Evolutionary conservation across 2,113 vertebrate species (phyloP), one percentile per base, ranked within the genome.

Genomic region (Myotis lucifugus): DNA sequence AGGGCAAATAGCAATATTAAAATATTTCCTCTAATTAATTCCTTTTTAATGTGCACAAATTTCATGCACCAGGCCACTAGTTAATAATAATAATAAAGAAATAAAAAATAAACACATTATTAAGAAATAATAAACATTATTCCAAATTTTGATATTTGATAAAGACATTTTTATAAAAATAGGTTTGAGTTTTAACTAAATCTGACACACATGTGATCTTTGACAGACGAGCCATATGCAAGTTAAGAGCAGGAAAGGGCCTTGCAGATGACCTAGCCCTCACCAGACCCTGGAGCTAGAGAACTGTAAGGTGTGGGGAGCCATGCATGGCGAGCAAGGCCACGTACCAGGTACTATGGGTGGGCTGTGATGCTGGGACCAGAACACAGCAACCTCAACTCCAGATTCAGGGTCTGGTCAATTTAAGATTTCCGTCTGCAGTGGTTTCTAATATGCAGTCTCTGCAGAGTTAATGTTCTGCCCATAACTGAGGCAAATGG

Each of bases 381-480:
- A 27, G 66, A 59, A 48, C 48, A 19, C 32, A 27, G 21, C 21
- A 42, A 5, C 11, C 27, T 73, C 14, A 3, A 9, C 69, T 64
- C 78, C 77, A 95, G 37, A 90, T 37, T 29, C 23, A 50, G 88
- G 88, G 40, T 73, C 95, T 90, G 67, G 74, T 21, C 67, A n/a
- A 37, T 56, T 56, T 76, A 56, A 92, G 73, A 70, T 56, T 94
- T 95, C 88, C 8, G 0, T 67, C 81, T 82, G 87, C 14, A 46
- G 32, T 27, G 54, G 13, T 85, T 95, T 91, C 77, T 54, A 69
- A 52, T 13, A n/a, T 5, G 50, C 19, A 66, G 67, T 46, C 84
- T 66, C 87, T 67, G 27, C 84, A 74, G 88, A 93, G 88, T 92
- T 94, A 88, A 86, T n/a, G 81, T 92, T 92, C 85, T 82, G 34